Conservation (phyloP, 2,797 vertebrate species). For the Ambastaia sidthimunki region DNA sequence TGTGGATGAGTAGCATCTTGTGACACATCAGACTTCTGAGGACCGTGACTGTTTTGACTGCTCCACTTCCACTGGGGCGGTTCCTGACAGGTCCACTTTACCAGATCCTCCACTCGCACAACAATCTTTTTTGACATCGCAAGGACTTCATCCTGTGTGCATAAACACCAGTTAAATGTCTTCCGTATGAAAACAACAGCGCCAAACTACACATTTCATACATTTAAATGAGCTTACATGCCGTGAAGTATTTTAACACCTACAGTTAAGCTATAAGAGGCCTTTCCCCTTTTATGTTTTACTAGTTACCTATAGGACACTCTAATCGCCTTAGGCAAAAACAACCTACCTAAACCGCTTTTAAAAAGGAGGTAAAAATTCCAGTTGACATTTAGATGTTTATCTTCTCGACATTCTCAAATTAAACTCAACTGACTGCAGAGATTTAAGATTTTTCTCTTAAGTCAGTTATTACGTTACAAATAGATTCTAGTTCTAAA, state of each 20-base stretch:
- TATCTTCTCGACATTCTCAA: neutral
- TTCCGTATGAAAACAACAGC: neutral
- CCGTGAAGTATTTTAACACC: slow-evolving; percentile 17
- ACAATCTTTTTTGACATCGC: slow-evolving; percentile 82
- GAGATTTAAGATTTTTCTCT: no score
- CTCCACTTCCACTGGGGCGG: slow-evolving; percentile 66
- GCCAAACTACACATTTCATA: neutral
- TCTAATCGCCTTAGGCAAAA: slow-evolving; percentile 28
- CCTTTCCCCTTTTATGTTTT: slow-evolving; percentile 9
- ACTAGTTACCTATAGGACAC: slow-evolving; percentile 23
- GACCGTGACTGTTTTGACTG: slow-evolving; percentile 35
- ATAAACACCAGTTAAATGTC: slow-evolving; percentile 2
- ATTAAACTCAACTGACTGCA: neutral
- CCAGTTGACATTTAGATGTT: neutral
- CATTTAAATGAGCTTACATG: slow-evolving; percentile 5
- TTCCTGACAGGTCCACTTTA: slow-evolving; percentile 75
- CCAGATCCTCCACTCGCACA: slow-evolving; percentile 79
- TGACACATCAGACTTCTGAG: slow-evolving; percentile 42
- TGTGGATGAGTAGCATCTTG: slow-evolving; percentile 21
- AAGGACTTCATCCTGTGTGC: slow-evolving; percentile 79
- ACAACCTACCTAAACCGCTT: slow-evolving; percentile 11
- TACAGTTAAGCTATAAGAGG: neutral
- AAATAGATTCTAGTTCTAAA: neutral
- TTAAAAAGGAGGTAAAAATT: neutral
- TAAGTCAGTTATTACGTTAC: neutral